Conservation (phyloP, 2,888 invertebrate species). For the Synergus laeviventris region DNA sequence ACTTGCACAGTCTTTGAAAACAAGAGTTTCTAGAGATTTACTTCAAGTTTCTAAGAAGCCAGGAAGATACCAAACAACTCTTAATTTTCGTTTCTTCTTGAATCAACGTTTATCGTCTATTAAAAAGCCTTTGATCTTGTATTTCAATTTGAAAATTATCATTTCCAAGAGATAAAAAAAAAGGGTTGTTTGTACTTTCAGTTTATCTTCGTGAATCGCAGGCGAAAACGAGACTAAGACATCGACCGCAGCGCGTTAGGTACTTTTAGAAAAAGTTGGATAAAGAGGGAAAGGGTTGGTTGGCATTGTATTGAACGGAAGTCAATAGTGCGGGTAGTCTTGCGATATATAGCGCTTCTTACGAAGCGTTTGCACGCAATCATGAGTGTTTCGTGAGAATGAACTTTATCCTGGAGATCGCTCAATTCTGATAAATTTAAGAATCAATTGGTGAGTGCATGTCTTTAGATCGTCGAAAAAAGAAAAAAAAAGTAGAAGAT, state of each 20-base stretch:
- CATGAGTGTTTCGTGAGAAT: slow-evolving; percentile 56
- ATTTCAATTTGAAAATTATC: slow-evolving; percentile 16
- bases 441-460: neutral
- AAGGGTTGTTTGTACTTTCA: neutral
- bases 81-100: neutral
- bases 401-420: slow-evolving; percentile 30
- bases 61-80: neutral
- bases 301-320: slow-evolving; percentile 54
- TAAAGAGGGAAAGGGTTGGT: slow-evolving; percentile 40
- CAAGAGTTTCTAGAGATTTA: slow-evolving; percentile 7
- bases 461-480: neutral
- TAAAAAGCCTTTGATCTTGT: slow-evolving; percentile 14
- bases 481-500: too few relatives aligned
- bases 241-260: neutral
- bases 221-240: neutral
- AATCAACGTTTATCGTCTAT: neutral
- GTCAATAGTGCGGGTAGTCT: slow-evolving; percentile 66
- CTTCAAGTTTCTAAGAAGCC: neutral
- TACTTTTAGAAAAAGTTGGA: slow-evolving; percentile 26
- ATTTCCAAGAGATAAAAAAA: neutral
- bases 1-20: slow-evolving; percentile 21
- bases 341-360: slow-evolving; percentile 59
- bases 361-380: slow-evolving; percentile 64
- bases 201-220: neutral
- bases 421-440: slow-evolving; percentile 10